A percentile compares a stretch with the other conserved stretches of the same genome.
Evolutionary conservation across 2,113 vertebrate genomes (phyloP).

Genomic region (Pungitius pungitius): DNA sequence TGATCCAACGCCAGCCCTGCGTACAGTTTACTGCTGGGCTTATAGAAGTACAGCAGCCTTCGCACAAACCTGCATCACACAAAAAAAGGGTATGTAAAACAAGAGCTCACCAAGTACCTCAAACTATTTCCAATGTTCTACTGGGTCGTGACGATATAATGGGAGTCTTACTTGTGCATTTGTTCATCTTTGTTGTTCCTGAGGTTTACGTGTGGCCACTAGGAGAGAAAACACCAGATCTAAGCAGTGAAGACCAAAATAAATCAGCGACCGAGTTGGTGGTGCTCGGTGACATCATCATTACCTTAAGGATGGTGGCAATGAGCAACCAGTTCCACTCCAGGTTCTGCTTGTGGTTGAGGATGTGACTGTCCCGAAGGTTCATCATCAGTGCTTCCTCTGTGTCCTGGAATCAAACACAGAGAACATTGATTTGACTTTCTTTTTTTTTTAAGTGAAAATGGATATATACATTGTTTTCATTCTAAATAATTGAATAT

Average conservation of each 20-base stretch:
- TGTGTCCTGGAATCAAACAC: conserved; percentile 84
- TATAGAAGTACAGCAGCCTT: conserved; percentile 95
- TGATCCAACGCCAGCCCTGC: conserved; percentile 92
- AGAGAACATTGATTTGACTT: conserved; percentile 16
- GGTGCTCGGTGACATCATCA: conserved; percentile 26
- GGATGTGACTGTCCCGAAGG: conserved; percentile 94
- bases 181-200: conserved; percentile 99
- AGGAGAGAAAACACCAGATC: conserved; percentile 67
- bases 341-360: conserved; percentile 97
- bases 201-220: conserved; percentile 98
- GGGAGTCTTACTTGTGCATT: conserved; percentile 90
- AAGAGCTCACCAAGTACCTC: not conserved
- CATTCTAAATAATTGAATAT: not conserved
- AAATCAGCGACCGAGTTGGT: not conserved
- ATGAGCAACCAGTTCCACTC: conserved; percentile 99
- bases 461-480: not conserved
- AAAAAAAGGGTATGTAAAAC: conserved; percentile 13
- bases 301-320: conserved; percentile 95
- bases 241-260: not conserved
- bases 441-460: not conserved
- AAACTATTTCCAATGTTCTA: not conserved
- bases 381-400: conserved; percentile 95
- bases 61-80: conserved; percentile 87
- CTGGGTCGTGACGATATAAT: not conserved
- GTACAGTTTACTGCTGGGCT: conserved; percentile 95